Evolutionary conservation across 2,888 invertebrate genomes (phyloP), one percentile per base, ranked within the genome.

Genomic region (Drosophila phalerata): DNA sequence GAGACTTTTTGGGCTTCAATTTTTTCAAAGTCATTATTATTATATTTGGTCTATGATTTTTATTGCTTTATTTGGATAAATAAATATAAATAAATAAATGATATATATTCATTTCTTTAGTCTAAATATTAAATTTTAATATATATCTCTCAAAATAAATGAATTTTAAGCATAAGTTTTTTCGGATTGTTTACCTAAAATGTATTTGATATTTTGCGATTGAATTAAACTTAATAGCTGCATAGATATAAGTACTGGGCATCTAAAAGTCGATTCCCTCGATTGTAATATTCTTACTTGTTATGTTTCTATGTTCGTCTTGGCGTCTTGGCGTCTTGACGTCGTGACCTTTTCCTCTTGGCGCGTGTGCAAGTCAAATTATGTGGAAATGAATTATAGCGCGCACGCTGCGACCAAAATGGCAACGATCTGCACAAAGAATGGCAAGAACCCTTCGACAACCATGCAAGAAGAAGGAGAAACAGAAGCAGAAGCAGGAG

Each of bases 381-480:
- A 75, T 77, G 86, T 84, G 86, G 86, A 85, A 85, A 84, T 83
- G 83, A 84, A 84, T 85, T 84, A 84, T 85, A 73, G 66, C 43
- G 64, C 66, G 64, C 70, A 77, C 67, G 68, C 73, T 62, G 63
- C 60, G 53, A 47, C 49, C 52, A n/a, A 58, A 64, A 38, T 52
- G 56, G 60, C 51, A 48, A 49, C 19, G 42, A 51, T 51, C 58
- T 47, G 56, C 45, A 45, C 43, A n/a, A 15, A n/a, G 43, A 55
- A 28, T n/a, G 17, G 37, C 15, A 19, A 17, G 32, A 48, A 28
- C 28, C 48, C 48, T 25, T 58, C 28, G 28, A 34, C 22, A 34
- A 3, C 5, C 28, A 10, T 25, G 28, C 17, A 40, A 40, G 13
- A 11, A n/a, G 57, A 32, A 32, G 22, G n/a, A 13, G 25, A n/a